These are phyloP conservation scores for Ceratosolen solmsi DNA, from an alignment of 1,140 invertebrate species.

Conservation along the genomic window DNA sequence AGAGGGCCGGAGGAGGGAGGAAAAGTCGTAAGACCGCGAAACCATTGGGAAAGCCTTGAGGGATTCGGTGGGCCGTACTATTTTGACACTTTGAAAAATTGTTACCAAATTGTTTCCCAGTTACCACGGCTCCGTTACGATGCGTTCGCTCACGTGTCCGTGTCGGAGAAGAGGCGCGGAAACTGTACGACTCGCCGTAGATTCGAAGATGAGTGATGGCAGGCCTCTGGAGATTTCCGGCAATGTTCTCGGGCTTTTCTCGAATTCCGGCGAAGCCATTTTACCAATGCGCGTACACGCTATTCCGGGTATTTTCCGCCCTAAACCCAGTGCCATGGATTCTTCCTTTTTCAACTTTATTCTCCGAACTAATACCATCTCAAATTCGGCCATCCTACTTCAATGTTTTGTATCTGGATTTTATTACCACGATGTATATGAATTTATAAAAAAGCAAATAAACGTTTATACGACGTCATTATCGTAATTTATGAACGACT, in stretches of 20 bases:
- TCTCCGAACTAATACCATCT: not conserved
- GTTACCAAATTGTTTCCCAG: conserved; percentile 61
- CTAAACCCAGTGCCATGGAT: conserved; percentile 44
- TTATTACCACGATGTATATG: not conserved
- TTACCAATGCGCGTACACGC: conserved; percentile 21
- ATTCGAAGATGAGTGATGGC: conserved; percentile 59
- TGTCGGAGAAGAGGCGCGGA: conserved; percentile 8
- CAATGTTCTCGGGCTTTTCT: conserved; percentile 40
- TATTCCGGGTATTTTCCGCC: conserved; percentile 4
- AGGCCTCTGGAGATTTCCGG: conserved; percentile 53
- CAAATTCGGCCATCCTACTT: not conserved
- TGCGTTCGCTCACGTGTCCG: conserved; percentile 10
- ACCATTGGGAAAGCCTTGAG: conserved; percentile 53
- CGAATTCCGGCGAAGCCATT: conserved; percentile 24
- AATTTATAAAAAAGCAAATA: not conserved
- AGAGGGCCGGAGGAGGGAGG: not conserved
- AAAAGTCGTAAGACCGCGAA: conserved; percentile 2
- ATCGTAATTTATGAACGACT: not conserved
- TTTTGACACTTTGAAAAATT: conserved; percentile 65
- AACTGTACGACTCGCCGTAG: conserved; percentile 14
- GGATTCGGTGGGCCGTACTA: conserved; percentile 51
- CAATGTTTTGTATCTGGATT: not conserved
- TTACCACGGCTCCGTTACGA: conserved; percentile 47
- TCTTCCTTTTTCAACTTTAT: conserved; percentile 33
- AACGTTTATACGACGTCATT: not conserved